Percentiles rank a stretch among this genome's conserved stretches.
Conservation (phyloP, 2,888 invertebrate genomes). For the Dynastes grantii region DNA sequence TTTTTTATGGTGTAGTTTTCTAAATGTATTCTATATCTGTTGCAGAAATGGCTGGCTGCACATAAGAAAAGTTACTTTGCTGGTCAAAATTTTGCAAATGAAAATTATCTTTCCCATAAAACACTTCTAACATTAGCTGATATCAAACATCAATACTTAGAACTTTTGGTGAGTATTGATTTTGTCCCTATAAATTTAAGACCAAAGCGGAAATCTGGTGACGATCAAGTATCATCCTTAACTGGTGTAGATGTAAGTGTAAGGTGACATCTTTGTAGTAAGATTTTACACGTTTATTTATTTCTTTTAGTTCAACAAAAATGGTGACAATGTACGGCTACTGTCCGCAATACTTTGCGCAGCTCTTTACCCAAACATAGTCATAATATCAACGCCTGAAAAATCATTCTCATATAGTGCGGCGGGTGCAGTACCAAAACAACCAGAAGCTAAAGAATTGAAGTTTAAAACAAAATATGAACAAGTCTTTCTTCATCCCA, state of each 20-base stretch:
- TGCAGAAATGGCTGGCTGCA: constrained; percentile 85
- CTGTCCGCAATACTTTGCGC: constrained; percentile 90
- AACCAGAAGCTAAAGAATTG: constrained; percentile 80
- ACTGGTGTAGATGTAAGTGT: constrained; percentile 75
- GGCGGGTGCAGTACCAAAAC: constrained; percentile 82
- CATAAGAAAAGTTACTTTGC: constrained; percentile 79
- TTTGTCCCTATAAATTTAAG: constrained; percentile 82
- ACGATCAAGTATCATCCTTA: constrained; percentile 75
- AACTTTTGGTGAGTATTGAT: constrained; percentile 83
- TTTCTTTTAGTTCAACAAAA: constrained; percentile 77
- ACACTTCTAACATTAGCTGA: constrained; percentile 89
- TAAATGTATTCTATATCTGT: constrained; percentile 50
- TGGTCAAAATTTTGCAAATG: constrained; percentile 85
- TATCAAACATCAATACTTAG: constrained; percentile 87
- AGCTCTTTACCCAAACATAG: constrained; percentile 94
- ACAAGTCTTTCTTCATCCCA: constrained; percentile 80
- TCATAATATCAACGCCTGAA: constrained; percentile 86
- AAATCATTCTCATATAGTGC: constrained; percentile 83
- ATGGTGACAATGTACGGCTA: constrained; percentile 83
- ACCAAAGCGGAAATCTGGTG: constrained; percentile 72
- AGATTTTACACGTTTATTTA: background rate
- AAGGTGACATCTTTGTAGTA: background rate
- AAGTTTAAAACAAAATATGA: constrained; percentile 84
- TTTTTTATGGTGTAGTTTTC: too few relatives aligned
- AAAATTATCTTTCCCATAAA: constrained; percentile 87